Evolutionary conservation across 2,113 vertebrate species (phyloP).

Genomic region (Cavia aperea): DNA sequence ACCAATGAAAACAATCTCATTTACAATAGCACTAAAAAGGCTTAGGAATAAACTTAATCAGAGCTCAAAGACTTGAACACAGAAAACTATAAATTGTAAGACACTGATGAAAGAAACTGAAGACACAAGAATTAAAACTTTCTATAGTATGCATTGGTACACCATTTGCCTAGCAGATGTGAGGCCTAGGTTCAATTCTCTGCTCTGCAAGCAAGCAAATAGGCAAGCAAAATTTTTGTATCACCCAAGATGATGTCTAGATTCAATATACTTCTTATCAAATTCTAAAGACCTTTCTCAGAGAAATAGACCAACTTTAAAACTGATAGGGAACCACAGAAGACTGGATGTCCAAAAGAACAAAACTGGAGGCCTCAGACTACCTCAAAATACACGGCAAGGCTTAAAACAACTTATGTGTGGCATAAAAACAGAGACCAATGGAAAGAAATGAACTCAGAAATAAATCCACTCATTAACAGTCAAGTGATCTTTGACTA

Average conservation of each 20-base stretch:
- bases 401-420: not conserved
- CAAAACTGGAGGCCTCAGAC: not conserved
- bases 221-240: not conserved
- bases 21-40: not conserved
- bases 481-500: not conserved
- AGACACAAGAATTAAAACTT: not conserved
- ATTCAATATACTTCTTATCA: not conserved
- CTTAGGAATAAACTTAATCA: not conserved
- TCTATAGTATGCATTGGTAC: not conserved
- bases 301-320: not conserved
- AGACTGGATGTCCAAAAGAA: not conserved
- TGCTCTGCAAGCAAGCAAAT: not conserved
- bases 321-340: not conserved
- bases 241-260: not conserved
- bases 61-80: not conserved
- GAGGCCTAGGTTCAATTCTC: not conserved
- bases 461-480: not conserved
- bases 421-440: not conserved
- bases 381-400: not conserved
- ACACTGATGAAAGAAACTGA: not conserved
- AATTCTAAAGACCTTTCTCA: not conserved
- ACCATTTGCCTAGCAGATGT: not conserved
- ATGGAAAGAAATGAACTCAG: not conserved
- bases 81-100: not conserved
- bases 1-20: not conserved